A percentile compares a stretch with the other conserved stretches of the same genome.
These are phyloP conservation scores for Microcebus murinus DNA, from an alignment of 2,113 vertebrate species.

Conservation along the genomic window DNA sequence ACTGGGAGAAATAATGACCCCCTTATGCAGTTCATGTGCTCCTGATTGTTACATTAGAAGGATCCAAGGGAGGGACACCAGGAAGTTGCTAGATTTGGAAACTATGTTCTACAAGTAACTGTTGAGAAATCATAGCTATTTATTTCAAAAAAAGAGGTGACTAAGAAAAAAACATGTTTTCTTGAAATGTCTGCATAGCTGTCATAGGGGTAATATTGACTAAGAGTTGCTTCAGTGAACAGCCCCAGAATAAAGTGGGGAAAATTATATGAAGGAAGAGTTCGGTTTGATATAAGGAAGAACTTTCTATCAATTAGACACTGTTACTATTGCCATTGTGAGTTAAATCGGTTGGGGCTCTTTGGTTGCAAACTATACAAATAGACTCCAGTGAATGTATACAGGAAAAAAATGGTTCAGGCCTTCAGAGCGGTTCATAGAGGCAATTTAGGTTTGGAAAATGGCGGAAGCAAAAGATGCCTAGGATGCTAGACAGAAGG, in stretches of 20 bases:
- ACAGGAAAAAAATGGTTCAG: neutral
- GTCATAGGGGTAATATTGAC: neutral
- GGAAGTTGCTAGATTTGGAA: neutral
- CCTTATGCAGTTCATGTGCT: neutral
- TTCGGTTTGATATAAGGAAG: neutral
- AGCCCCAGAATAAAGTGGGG: neutral
- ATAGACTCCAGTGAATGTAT: neutral
- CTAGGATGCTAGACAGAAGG: neutral
- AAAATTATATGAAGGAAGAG: neutral
- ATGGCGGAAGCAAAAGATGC: neutral
- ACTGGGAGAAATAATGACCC: neutral
- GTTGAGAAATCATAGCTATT: neutral
- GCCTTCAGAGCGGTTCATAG: neutral
- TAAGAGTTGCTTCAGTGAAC: neutral
- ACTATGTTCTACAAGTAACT: neutral
- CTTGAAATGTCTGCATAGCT: neutral
- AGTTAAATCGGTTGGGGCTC: neutral
- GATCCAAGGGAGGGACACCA: neutral
- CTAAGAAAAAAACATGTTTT: neutral
- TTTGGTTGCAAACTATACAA: neutral
- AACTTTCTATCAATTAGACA: neutral
- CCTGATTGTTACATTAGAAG: neutral
- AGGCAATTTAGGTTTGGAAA: neutral
- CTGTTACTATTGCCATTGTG: neutral
- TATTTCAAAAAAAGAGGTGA: neutral